Conservation (phyloP, 2,113 vertebrate species). For the Chaetodon trifascialis region DNA sequence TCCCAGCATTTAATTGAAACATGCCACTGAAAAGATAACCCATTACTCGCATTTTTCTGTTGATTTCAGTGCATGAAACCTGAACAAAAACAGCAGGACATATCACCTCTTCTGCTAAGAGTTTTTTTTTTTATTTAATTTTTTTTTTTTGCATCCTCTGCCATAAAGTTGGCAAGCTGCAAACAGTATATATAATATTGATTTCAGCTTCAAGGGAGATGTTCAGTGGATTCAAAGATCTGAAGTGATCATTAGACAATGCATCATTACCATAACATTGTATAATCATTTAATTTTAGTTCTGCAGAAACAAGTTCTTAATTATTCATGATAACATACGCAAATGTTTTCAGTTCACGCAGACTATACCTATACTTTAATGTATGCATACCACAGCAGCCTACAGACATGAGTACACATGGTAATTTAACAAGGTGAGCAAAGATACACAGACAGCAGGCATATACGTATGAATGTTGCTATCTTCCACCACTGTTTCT, state of each 20-base stretch:
- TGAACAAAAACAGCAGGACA: too few species aligned
- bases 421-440: conserved; percentile 24
- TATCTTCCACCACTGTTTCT: conserved; percentile 21
- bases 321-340: neutral
- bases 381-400: neutral
- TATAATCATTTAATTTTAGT: neutral
- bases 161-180: neutral
- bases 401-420: neutral
- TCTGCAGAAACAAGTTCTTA: neutral
- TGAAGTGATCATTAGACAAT: neutral
- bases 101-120: too few species aligned
- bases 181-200: neutral
- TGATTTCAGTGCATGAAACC: too few species aligned
- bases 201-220: neutral
- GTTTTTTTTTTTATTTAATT: too few species aligned
- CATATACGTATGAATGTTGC: neutral
- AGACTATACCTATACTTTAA: neutral
- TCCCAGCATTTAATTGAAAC: too few species aligned
- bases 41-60: too few species aligned
- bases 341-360: neutral
- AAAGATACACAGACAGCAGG: conserved; percentile 6
- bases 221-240: neutral
- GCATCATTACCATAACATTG: neutral
- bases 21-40: too few species aligned
- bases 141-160: neutral